These are phyloP conservation scores for Pristis pectinata DNA, from an alignment of 2,797 vertebrate species.

Conservation along the genomic window DNA sequence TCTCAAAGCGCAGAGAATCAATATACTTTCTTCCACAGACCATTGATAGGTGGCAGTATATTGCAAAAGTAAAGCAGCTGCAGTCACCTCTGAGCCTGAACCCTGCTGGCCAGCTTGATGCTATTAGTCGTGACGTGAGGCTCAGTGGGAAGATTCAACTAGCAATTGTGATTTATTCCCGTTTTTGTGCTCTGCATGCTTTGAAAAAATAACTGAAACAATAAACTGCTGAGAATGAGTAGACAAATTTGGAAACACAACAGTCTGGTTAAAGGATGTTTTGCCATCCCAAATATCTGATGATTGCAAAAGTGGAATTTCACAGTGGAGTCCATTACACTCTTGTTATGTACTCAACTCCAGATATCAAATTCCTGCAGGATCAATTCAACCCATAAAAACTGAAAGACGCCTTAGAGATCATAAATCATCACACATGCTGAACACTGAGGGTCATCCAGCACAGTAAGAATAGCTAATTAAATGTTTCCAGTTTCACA, in stretches of 20 bases:
- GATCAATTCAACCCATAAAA: constrained; percentile 35
- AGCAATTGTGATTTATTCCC: background rate
- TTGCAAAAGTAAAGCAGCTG: background rate
- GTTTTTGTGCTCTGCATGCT: background rate
- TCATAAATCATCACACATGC: background rate
- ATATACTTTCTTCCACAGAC: background rate
- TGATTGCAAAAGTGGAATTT: constrained; percentile 6
- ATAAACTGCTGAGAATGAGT: background rate
- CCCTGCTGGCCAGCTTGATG: background rate
- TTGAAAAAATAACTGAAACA: background rate
- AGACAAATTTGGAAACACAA: constrained; percentile 13
- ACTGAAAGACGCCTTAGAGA: background rate
- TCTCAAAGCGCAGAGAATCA: background rate
- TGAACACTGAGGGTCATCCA: background rate
- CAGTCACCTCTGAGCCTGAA: background rate
- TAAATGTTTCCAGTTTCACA: background rate
- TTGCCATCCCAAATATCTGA: constrained; percentile 17
- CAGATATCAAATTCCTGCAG: constrained; percentile 1
- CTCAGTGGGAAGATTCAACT: background rate
- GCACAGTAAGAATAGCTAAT: background rate
- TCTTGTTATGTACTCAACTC: background rate
- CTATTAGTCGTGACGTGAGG: background rate
- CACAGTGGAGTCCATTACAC: constrained; percentile 10
- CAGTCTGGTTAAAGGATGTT: background rate
- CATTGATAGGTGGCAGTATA: background rate